Evolutionary conservation across 1,140 invertebrate species (phyloP).

Genomic region (roundworm (Caenorhabditis elegans)): WBcel235 BX284604.4:4304001-4304500

Average conservation of each 20-base stretch:
- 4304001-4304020: no score
- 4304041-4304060: conserved; percentile 64
- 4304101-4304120: conserved; percentile 53
- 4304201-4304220: conserved; percentile 29
- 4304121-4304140: conserved; percentile 61
- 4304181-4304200: conserved; percentile 45
- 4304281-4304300: conserved; percentile 53
- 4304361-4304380: not conserved
- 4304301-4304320: conserved; percentile 55
- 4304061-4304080: conserved; percentile 56
- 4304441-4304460: no score
- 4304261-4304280: conserved; percentile 50
- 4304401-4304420: not conserved
- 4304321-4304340: not conserved
- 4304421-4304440: no score
- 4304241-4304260: conserved; percentile 54
- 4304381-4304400: conserved; percentile 10
- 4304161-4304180: conserved; percentile 30
- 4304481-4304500: no score
- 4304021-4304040: conserved; percentile 34
- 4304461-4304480: no score
- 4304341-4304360: not conserved
- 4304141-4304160: conserved; percentile 53
- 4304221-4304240: conserved; percentile 51
- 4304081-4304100: conserved; percentile 57